Base-by-base conservation (phyloP, 2,797 vertebrate species). In the Decapterus maruadsi region DNA sequence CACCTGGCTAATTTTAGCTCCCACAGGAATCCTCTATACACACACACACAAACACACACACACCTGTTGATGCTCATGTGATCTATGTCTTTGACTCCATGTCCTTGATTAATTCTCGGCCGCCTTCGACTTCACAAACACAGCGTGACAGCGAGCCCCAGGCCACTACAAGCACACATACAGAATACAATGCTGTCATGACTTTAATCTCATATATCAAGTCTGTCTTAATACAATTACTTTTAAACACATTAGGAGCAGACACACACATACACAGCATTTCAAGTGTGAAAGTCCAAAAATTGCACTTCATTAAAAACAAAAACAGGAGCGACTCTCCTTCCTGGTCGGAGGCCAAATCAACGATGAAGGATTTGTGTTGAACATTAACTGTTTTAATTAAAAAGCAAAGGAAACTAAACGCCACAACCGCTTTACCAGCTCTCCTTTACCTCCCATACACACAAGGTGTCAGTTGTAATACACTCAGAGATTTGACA, bases 1-100 rank as follows among this genome's bases (percentile, higher is more conserved):
- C 90, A 88, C 89, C 78, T 77, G 66, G 75, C 45, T 93, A 92
- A 93, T 87, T 93, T 93, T 93, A 91, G 90, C 85, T 72, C 62
- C 60, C 51, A n/a, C 50, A 81, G 62, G 80, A 80, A 72, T 73
- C 54, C 66, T 67, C 69, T 56, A 73, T 45, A 57, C 64, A 76
- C 58, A 75, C 56, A 79, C 67, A 79, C 67, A 71, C 70, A 87
- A 40, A 59, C 11, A 85, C 48, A 59, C 11, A 77, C 74, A 85
- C 90, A 92, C 86, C 85, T 92, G 90, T 87, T 88, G 66, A 31
- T 42, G 51, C 8, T 73, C 73, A 80, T 79, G 65, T 83, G 77
- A 85, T 64, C 65, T 36, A 43, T 67, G 84, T 80, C 89, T 88
- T 90, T 90, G 84, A 75, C 74, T 83, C 82, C 85, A 73, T 75